Evolutionary conservation across 2,113 vertebrate species (phyloP).

Genomic region (Istiophorus platypterus): DNA sequence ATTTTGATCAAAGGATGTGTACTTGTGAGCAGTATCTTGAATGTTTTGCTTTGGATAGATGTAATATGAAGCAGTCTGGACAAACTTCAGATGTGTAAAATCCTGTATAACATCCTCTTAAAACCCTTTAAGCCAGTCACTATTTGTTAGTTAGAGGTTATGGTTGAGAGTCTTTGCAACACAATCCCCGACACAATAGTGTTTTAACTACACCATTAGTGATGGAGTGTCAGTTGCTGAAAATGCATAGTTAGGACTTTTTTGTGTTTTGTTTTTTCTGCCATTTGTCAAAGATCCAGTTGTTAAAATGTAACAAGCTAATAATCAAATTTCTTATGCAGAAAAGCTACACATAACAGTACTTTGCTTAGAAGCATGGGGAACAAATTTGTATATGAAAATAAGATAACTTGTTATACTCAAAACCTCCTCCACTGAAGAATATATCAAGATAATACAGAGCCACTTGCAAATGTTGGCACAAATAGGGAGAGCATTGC

Average conservation of each 20-base stretch:
- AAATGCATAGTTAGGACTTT: neutral
- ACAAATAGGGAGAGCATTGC: neutral
- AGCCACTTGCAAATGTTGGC: neutral
- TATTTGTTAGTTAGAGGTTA: neutral
- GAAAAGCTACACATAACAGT: neutral
- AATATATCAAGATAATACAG: neutral
- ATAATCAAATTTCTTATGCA: neutral
- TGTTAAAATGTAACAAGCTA: neutral
- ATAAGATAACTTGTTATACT: neutral
- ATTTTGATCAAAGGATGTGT: conserved; percentile 74
- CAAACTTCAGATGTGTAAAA: neutral
- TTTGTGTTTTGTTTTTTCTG: too few species aligned
- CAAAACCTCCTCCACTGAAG: too few species aligned
- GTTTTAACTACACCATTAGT: neutral
- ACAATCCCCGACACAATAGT: neutral
- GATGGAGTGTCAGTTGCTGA: neutral
- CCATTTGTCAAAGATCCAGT: neutral
- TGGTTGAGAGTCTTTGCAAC: neutral
- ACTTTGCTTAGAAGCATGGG: neutral
- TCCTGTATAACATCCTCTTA: neutral
- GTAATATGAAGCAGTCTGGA: neutral
- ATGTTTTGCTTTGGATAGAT: conserved; percentile 31
- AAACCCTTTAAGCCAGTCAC: neutral
- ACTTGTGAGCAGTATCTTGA: conserved; percentile 21
- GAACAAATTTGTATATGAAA: neutral